phyloP scores from a whole-genome alignment of 53 echinoderm and acorn worm species.

The Luidia sarsii region DNA sequence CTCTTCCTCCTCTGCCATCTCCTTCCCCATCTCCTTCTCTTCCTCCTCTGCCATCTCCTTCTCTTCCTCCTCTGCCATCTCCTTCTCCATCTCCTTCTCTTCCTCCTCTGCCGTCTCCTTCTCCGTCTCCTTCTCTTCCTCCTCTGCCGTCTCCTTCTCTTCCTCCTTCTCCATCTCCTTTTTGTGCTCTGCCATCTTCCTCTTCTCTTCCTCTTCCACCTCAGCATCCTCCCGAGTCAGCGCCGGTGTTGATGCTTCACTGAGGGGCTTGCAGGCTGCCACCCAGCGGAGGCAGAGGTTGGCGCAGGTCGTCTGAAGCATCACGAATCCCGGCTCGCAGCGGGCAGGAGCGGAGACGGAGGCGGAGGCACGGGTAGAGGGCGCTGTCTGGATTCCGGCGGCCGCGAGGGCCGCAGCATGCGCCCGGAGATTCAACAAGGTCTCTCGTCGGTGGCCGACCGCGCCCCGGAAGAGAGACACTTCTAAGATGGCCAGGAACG shows the following conservation, averaged over 20 bases:
- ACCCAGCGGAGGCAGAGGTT: background rate
- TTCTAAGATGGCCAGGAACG: slow-evolving; percentile 68
- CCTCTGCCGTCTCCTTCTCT: too few relatives aligned
- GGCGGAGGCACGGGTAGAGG: background rate
- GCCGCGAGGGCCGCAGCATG: background rate
- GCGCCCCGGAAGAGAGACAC: slow-evolving; percentile 41
- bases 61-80: too few relatives aligned
- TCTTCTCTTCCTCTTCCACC: background rate
- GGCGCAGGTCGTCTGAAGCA: slow-evolving; percentile 55
- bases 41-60: too few relatives aligned
- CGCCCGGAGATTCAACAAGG: background rate
- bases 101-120: too few relatives aligned
- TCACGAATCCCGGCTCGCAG: slow-evolving; percentile 50
- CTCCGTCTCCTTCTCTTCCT: too few relatives aligned
- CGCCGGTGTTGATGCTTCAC: background rate
- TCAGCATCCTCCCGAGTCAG: background rate
- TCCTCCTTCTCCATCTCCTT: too few relatives aligned
- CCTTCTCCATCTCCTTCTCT: too few relatives aligned
- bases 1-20: too few relatives aligned
- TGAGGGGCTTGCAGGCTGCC: background rate
- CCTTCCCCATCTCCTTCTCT: too few relatives aligned
- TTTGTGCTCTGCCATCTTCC: background rate
- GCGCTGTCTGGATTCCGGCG: background rate
- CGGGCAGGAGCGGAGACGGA: background rate
- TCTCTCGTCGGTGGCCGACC: background rate